Percentiles rank a stretch among this genome's conserved stretches.
Evolutionary conservation across 2,113 vertebrate species (phyloP).

Genomic region (Pogonocichla stellata): DNA sequence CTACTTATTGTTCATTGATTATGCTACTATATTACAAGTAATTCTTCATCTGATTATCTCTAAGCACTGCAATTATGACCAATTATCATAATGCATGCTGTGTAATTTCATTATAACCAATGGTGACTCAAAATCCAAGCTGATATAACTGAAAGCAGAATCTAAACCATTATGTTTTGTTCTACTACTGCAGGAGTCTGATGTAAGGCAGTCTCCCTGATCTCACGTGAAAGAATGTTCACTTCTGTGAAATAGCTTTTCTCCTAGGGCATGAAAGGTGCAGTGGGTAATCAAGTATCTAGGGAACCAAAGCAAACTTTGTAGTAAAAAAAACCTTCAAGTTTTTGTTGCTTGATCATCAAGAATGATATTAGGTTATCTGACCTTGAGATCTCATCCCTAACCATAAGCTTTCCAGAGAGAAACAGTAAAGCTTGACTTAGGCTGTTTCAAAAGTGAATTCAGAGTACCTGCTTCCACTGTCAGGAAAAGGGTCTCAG

Average conservation of each 20-base stretch:
- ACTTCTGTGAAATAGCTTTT: not conserved
- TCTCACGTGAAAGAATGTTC: not conserved
- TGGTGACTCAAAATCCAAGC: not conserved
- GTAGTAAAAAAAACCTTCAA: not conserved
- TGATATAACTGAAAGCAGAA: not conserved
- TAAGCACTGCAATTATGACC: not conserved
- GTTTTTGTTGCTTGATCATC: not conserved
- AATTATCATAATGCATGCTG: not conserved
- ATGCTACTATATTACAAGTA: not conserved
- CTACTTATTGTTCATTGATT: not conserved
- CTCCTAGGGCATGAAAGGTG: not conserved
- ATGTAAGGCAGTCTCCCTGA: not conserved
- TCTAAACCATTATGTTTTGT: not conserved
- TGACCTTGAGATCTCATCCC: not conserved
- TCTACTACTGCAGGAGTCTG: not conserved
- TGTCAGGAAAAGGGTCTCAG: not conserved
- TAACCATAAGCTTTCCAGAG: not conserved
- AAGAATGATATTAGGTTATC: not conserved
- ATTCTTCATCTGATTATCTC: slow-evolving; percentile 22
- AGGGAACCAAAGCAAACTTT: not conserved
- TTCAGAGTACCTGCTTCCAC: not conserved
- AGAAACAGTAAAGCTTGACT: not conserved
- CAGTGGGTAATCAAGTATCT: not conserved
- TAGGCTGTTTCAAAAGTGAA: not conserved
- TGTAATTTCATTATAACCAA: not conserved